A percentile compares a stretch with the other conserved stretches of the same genome.
Evolutionary conservation across 2,113 vertebrate genomes (phyloP).

Genomic region (Platysternon megacephalum): DNA sequence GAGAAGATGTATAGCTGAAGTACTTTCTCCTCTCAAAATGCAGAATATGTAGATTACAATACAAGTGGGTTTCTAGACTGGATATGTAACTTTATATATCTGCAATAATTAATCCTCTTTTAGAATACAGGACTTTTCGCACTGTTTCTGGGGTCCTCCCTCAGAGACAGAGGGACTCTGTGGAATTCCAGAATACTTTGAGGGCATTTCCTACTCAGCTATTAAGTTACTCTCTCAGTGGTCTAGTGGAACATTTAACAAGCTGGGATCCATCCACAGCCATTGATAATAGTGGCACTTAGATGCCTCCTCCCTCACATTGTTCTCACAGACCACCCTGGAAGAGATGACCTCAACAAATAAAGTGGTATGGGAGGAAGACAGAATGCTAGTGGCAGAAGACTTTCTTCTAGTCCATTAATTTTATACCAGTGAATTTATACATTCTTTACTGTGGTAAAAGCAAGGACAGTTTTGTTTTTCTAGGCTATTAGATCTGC

Average conservation of each 20-base stretch:
- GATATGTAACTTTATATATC: not conserved
- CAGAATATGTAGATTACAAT: not conserved
- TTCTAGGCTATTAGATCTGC: not conserved
- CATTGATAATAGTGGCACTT: not conserved
- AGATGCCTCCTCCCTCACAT: not conserved
- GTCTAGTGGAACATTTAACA: not conserved
- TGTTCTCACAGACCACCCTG: not conserved
- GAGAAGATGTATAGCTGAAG: not conserved
- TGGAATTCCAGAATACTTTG: not conserved
- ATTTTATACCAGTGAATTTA: not conserved
- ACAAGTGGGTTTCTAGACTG: not conserved
- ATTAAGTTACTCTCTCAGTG: not conserved
- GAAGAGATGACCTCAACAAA: not conserved
- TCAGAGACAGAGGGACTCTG: not conserved
- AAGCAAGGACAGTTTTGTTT: not conserved
- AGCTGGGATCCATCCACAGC: not conserved
- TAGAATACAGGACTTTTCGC: not conserved
- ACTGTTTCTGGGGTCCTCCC: not conserved
- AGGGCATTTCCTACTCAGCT: not conserved
- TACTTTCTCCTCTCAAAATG: not conserved
- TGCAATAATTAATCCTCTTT: not conserved
- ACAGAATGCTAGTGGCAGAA: not conserved
- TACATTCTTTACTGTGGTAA: not conserved
- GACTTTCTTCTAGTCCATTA: constrained; percentile 1
- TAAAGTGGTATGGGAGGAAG: not conserved